Percentiles rank a stretch among this genome's conserved stretches.
phyloP scores from a whole-genome alignment of 2,888 invertebrate genomes.

The Ganaspis brasiliensis region DNA sequence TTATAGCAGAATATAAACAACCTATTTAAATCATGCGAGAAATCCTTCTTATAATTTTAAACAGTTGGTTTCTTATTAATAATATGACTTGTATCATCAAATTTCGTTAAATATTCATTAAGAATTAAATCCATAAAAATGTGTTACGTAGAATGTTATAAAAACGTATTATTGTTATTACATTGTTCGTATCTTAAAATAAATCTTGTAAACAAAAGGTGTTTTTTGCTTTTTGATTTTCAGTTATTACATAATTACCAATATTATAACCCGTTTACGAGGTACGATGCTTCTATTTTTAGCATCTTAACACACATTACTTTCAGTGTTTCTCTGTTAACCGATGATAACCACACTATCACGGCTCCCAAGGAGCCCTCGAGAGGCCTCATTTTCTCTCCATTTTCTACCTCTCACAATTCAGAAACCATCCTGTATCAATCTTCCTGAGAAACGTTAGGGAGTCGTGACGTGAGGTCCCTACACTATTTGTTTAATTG shows the following conservation, averaged over 20 bases:
- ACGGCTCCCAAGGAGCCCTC: neutral
- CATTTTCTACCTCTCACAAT: slow-evolving; percentile 1
- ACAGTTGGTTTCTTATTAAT: too few species aligned
- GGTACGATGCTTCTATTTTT: neutral
- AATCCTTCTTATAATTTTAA: too few species aligned
- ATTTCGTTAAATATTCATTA: too few species aligned
- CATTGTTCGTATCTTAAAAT: too few species aligned
- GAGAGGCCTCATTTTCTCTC: slow-evolving; percentile 24
- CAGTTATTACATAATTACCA: neutral
- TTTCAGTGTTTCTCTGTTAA: neutral
- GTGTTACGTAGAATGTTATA: too few species aligned
- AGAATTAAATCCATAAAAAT: too few species aligned
- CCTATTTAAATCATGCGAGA: too few species aligned
- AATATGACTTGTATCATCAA: too few species aligned
- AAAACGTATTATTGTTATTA: too few species aligned
- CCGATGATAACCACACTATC: neutral
- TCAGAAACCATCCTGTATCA: slow-evolving; percentile 15
- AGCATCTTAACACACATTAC: neutral
- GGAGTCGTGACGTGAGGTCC: neutral
- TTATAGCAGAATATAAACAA: too few species aligned
- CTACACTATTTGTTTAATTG: slow-evolving; percentile 31
- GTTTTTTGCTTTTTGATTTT: too few species aligned
- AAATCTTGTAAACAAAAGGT: too few species aligned
- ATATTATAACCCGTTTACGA: neutral
- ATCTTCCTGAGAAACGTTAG: neutral